A percentile compares a stretch with the other conserved stretches of the same genome.
phyloP scores from a whole-genome alignment of 2,113 vertebrate genomes.

The Pseudois nayaur region DNA sequence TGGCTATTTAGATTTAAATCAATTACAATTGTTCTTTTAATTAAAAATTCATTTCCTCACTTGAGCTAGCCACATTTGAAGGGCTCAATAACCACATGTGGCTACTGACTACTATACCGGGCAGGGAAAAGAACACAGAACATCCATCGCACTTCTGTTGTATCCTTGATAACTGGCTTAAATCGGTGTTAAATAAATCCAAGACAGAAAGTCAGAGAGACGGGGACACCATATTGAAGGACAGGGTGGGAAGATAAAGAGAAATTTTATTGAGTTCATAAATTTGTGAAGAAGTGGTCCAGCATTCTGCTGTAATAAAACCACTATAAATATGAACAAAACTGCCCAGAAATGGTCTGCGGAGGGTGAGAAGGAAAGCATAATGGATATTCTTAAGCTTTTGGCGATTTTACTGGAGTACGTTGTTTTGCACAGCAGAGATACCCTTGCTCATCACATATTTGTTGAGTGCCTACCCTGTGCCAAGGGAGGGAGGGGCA shows the following conservation, averaged over 20 bases:
- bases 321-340: background rate
- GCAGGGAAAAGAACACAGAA: background rate
- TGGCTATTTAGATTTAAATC: slow-evolving; percentile 1
- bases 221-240: background rate
- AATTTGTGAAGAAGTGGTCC: background rate
- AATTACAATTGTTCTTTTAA: background rate
- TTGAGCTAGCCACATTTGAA: background rate
- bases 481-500: background rate
- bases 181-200: background rate
- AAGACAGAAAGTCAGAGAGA: background rate
- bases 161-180: background rate
- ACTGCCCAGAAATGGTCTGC: background rate
- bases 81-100: background rate
- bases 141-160: background rate
- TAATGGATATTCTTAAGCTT: background rate
- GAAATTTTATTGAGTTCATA: background rate
- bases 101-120: background rate
- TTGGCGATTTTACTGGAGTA: background rate
- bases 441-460: background rate
- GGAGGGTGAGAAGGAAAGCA: background rate
- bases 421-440: background rate
- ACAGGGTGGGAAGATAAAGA: background rate
- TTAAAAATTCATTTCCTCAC: background rate
- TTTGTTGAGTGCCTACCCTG: background rate
- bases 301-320: background rate